Conservation (phyloP, 2,888 invertebrate species). For the Meta bourneti region DNA sequence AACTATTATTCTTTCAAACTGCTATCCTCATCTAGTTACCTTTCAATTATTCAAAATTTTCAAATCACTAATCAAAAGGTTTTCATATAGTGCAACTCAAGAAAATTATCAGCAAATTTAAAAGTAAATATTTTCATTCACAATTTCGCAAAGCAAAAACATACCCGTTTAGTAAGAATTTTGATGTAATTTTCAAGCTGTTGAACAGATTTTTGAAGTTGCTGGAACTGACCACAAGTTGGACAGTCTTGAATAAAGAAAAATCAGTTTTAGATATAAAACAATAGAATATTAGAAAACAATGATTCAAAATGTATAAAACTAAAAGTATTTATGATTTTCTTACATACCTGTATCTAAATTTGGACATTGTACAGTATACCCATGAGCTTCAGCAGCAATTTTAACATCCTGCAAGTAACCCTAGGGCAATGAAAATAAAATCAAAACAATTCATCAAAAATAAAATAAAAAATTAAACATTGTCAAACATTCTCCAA, state of each 20-base stretch:
- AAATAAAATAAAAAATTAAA: background rate
- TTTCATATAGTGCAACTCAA: no score
- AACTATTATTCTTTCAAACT: background rate
- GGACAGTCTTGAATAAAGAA: constrained; percentile 85
- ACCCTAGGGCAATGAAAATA: constrained; percentile 84
- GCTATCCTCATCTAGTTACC: no score
- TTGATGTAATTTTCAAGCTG: constrained; percentile 90
- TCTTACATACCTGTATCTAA: constrained; percentile 85
- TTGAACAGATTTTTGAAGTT: constrained; percentile 90
- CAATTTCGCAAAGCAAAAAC: constrained; percentile 78
- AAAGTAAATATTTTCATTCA: no score
- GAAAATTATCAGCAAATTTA: no score
- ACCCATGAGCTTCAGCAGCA: constrained; percentile 89
- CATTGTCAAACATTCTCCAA: background rate
- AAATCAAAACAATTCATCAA: background rate
- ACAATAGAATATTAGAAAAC: background rate
- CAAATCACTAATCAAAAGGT: no score
- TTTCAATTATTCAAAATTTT: no score
- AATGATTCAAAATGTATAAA: background rate
- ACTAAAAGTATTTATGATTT: background rate
- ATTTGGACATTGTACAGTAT: constrained; percentile 91
- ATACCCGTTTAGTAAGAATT: constrained; percentile 91
- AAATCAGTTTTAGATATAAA: constrained; percentile 60
- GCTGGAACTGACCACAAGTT: constrained; percentile 92
- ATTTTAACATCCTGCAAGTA: constrained; percentile 92